Evolutionary conservation across 2,888 invertebrate species (phyloP), one percentile per base, ranked within the genome.

Genomic region (Heliconius hortense): DNA sequence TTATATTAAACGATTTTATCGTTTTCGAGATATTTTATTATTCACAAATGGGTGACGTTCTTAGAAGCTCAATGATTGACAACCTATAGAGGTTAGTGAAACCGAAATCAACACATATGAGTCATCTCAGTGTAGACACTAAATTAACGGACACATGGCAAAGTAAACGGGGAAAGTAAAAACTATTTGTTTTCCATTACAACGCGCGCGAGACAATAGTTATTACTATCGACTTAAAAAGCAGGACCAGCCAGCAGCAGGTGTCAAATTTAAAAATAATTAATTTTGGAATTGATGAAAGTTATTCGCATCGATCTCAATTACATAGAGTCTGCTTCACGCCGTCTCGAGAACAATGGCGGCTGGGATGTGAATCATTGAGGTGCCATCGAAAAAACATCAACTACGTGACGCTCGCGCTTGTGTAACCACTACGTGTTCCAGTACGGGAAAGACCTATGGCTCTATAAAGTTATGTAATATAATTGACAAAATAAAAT

Each of bases 361-460:
- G 82, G 81, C 78, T 81, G 81, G 79, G 80, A 79, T 85, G 81
- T 86, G 91, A 93, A 86, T 92, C 92, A 91, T 84, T 85, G 84
- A 83, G 79, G 81, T 79, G 79, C 86, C 84, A 89, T 90, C 84
- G 89, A 88, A 90, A 89, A 75, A 73, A 72, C 43, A 60, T 64
- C 87, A 81, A 78, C 84, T 86, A 89, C 89, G 89, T 90, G 88
- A 88, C 87, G 87, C 85, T 88, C 82, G 83, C 84, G 84, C 87
- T 93, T 92, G 92, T 91, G 91, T 90, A 92, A 93, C 89, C 59
- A 80, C 85, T 88, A 93, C 93, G 93, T 93, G 93, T 92, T 92
- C 88, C 85, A 90, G 90, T 87, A 81, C 91, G 86, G 84, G 81
- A 85, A 85, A 88, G 85, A 87, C 85, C 84, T 88, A 82, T 81